phyloP scores from a whole-genome alignment of 2,113 vertebrate species.

The Chionodraco myersi region DNA sequence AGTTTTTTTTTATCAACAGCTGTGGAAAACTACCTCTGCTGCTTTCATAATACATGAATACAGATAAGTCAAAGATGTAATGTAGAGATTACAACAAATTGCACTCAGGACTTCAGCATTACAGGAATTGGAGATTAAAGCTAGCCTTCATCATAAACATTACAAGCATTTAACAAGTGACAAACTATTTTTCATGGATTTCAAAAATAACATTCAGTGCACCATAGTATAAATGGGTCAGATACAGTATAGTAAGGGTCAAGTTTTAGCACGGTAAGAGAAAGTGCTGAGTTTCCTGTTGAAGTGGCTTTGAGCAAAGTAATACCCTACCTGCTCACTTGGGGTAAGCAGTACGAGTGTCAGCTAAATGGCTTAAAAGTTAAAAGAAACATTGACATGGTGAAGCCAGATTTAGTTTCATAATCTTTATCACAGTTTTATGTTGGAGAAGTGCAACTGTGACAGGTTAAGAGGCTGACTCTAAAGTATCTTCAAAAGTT shows the following conservation, averaged over 20 bases:
- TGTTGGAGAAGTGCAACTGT: conserved; percentile 23
- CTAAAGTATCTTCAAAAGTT: conserved; percentile 33
- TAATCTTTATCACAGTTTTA: conserved; percentile 57
- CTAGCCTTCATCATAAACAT: neutral
- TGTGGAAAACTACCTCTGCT: neutral
- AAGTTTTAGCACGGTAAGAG: neutral
- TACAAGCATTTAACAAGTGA: neutral
- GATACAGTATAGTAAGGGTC: neutral
- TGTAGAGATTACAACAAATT: neutral
- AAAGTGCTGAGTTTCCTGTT: conserved; percentile 8
- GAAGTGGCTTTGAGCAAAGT: conserved; percentile 27
- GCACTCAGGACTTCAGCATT: neutral
- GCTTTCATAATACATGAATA: neutral
- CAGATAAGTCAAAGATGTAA: neutral
- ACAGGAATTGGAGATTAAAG: neutral
- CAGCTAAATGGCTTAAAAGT: conserved; percentile 47
- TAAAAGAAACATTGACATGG: conserved; percentile 39
- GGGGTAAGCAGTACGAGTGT: conserved; percentile 33
- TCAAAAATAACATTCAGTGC: neutral
- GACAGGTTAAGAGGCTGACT: conserved; percentile 48
- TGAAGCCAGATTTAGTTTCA: conserved; percentile 53
- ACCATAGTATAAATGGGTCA: neutral
- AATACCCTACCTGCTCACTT: conserved; percentile 43
- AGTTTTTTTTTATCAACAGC: neutral
- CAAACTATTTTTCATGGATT: neutral